Conservation (phyloP, 2,797 vertebrate species). For the Hephaestus fuliginosus region DNA sequence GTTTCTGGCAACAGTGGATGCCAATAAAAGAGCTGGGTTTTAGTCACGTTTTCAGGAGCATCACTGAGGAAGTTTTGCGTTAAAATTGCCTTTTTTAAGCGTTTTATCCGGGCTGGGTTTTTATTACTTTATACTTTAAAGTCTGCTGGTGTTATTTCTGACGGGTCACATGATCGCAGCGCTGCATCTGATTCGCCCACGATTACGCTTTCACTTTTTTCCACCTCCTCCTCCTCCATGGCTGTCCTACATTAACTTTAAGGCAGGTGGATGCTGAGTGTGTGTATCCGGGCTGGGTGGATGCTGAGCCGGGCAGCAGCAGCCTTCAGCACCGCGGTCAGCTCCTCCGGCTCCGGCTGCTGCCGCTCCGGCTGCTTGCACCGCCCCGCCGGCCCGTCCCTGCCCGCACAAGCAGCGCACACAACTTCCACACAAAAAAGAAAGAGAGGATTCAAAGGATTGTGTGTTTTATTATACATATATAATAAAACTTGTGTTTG, state of each 20-base stretch:
- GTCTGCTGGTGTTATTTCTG: slow-evolving; percentile 81
- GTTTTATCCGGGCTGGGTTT: too few relatives aligned
- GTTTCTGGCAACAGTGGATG: slow-evolving; percentile 85
- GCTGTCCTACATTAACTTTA: slow-evolving; percentile 64
- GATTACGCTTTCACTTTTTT: slow-evolving; percentile 84
- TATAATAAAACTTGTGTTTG: too few relatives aligned
- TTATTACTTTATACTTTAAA: slow-evolving; percentile 82
- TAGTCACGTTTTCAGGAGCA: slow-evolving; percentile 7
- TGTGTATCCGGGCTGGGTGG: slow-evolving; percentile 1
- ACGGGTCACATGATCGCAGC: slow-evolving; percentile 86
- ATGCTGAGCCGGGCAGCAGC: slow-evolving; percentile 25
- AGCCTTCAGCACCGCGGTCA: slow-evolving; percentile 89
- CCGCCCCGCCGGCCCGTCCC: slow-evolving; percentile 69
- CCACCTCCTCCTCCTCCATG: neutral
- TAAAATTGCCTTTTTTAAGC: too few relatives aligned
- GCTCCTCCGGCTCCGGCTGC: slow-evolving; percentile 74
- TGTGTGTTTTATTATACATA: too few relatives aligned
- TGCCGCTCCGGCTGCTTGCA: slow-evolving; percentile 25
- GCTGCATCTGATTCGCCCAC: slow-evolving; percentile 85
- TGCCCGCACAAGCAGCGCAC: slow-evolving; percentile 37
- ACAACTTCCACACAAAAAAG: slow-evolving; percentile 53
- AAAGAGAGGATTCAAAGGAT: too few relatives aligned
- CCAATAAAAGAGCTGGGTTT: slow-evolving; percentile 61
- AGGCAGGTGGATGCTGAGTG: neutral
- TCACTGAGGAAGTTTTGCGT: slow-evolving; percentile 29